Conservation (phyloP, 2,888 invertebrate genomes). For the Philhelius pedissequus region DNA sequence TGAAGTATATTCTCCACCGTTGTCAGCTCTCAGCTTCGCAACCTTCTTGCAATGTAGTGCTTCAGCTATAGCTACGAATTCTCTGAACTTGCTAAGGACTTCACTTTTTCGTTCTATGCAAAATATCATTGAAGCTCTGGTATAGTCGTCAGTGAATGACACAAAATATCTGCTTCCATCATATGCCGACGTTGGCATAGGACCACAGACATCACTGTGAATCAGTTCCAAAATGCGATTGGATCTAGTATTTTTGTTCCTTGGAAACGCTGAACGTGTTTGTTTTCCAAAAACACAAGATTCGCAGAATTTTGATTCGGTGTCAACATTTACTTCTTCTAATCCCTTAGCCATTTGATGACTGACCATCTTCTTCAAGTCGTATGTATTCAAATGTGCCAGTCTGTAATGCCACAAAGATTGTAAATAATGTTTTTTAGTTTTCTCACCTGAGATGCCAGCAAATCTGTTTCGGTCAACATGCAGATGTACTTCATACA, state of each 20-base stretch:
- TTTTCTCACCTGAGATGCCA: background rate
- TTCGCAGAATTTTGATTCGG: too few species aligned
- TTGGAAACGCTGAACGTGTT: background rate
- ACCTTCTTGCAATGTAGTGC: background rate
- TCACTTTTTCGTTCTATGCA: too few species aligned
- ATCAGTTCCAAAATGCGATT: background rate
- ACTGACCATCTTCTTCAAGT: too few species aligned
- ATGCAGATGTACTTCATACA: background rate
- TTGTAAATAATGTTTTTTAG: background rate
- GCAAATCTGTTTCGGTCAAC: background rate
- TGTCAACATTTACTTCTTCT: background rate
- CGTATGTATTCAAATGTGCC: too few species aligned
- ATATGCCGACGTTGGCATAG: too few species aligned
- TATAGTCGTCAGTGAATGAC: too few species aligned
- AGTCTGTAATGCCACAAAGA: background rate
- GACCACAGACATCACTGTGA: too few species aligned
- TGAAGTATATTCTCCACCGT: too few species aligned
- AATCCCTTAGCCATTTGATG: background rate
- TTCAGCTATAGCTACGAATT: too few species aligned
- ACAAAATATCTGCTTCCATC: too few species aligned
- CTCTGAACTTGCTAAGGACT: too few species aligned
- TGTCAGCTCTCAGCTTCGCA: background rate
- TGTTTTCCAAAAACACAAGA: background rate
- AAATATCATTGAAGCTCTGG: too few species aligned
- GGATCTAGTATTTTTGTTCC: background rate